phyloP scores from a whole-genome alignment of 1,140 invertebrate genomes.

The Listronotus oregonensis region DNA sequence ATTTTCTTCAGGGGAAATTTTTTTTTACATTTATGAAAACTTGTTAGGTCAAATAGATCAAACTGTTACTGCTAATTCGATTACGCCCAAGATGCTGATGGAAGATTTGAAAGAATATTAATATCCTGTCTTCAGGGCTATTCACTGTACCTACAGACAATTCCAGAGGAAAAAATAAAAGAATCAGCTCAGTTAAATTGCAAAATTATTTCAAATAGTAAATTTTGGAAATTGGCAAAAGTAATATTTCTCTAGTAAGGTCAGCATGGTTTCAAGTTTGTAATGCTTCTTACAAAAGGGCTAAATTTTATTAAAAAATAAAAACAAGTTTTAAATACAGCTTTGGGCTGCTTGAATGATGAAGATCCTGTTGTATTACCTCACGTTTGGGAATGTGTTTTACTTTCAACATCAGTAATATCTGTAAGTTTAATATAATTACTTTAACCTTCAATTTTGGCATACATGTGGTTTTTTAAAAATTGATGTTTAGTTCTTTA shows the following conservation, averaged over 20 bases:
- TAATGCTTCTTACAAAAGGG: slow-evolving; percentile 66
- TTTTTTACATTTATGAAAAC: slow-evolving; percentile 74
- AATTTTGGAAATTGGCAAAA: slow-evolving; percentile 76
- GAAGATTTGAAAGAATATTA: slow-evolving; percentile 72
- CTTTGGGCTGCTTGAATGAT: slow-evolving; percentile 74
- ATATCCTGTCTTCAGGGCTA: slow-evolving; percentile 71
- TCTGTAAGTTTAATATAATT: slow-evolving; percentile 57
- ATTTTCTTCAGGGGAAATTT: slow-evolving; percentile 76
- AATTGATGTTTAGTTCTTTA: too few relatives aligned
- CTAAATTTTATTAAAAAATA: slow-evolving; percentile 55
- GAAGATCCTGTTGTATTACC: slow-evolving; percentile 68
- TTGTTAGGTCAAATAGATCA: slow-evolving; percentile 69
- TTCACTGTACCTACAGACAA: slow-evolving; percentile 64
- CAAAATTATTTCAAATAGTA: slow-evolving; percentile 63
- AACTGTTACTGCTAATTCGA: slow-evolving; percentile 63
- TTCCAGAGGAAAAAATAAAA: slow-evolving; percentile 59
- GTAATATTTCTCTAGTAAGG: slow-evolving; percentile 62
- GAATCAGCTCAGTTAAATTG: slow-evolving; percentile 59
- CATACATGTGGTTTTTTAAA: background rate
- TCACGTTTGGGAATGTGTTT: slow-evolving; percentile 72
- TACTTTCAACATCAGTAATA: slow-evolving; percentile 64
- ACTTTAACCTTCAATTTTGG: slow-evolving; percentile 6
- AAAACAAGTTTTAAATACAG: slow-evolving; percentile 63
- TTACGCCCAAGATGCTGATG: slow-evolving; percentile 69
- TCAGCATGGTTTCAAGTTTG: slow-evolving; percentile 71